Conservation (phyloP, 2,113 vertebrate species). For the Aptenodytes forsteri region DNA sequence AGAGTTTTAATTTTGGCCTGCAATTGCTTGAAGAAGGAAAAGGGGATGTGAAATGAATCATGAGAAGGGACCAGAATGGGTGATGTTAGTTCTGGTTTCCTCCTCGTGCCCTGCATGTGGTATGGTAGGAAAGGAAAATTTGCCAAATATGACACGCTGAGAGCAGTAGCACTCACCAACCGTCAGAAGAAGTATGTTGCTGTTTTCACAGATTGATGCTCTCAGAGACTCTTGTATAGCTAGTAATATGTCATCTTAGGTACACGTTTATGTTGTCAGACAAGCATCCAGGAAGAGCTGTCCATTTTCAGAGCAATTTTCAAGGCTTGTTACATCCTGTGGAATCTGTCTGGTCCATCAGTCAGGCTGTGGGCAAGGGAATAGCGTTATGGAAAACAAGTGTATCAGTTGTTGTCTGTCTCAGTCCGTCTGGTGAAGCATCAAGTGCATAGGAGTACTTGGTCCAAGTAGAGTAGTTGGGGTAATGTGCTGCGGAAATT, state of each 20-base stretch:
- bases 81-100: background rate
- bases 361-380: background rate
- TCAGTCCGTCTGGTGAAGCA: background rate
- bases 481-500: background rate
- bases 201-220: background rate
- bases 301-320: background rate
- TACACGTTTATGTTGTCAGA: background rate
- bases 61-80: background rate
- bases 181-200: background rate
- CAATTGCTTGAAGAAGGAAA: background rate
- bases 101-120: background rate
- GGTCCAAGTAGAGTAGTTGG: background rate
- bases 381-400: accelerated
- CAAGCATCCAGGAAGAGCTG: background rate
- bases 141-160: background rate
- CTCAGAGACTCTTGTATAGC: background rate
- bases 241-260: background rate
- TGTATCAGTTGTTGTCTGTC: background rate
- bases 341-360: background rate
- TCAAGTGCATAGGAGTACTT: background rate
- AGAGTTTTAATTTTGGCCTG: background rate
- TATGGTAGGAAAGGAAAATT: background rate
- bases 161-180: background rate
- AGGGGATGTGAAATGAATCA: background rate
- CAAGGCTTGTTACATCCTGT: background rate